phyloP scores from a whole-genome alignment of 2,797 vertebrate genomes.

The Hoplostethus atlanticus region DNA sequence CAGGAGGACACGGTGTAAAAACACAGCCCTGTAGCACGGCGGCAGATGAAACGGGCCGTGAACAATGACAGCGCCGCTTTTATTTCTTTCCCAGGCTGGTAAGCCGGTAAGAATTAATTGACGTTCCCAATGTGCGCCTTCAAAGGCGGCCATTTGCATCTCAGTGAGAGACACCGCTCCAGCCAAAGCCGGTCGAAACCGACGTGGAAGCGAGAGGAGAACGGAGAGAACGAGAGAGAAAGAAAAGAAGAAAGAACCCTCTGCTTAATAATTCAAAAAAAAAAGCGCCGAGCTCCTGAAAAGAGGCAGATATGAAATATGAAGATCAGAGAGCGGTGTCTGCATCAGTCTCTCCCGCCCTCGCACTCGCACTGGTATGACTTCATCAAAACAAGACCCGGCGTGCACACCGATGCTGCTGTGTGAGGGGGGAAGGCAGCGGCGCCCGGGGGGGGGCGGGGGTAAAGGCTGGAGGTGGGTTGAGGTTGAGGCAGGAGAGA shows the following conservation, averaged over 20 bases:
- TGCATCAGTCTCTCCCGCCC: conserved; percentile 69
- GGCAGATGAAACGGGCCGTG: conserved; percentile 63
- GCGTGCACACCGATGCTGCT: conserved; percentile 59
- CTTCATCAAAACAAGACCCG: conserved; percentile 79
- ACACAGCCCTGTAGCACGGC: conserved; percentile 63
- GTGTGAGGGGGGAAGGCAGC: background rate
- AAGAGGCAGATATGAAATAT: conserved; percentile 84
- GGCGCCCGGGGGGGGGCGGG: conserved; percentile 38
- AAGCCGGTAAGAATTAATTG: conserved; percentile 76
- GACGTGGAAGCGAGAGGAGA: conserved; percentile 61
- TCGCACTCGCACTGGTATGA: conserved; percentile 62
- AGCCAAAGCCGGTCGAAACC: conserved; percentile 60
- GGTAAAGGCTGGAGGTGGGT: conserved; percentile 21
- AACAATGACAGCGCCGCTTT: conserved; percentile 62
- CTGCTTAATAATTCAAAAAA: conserved; percentile 86
- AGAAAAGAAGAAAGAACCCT: conserved; percentile 73
- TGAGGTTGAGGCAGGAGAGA: conserved; percentile 36
- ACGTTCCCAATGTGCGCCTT: conserved; percentile 71
- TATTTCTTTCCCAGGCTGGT: conserved; percentile 24
- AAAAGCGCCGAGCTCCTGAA: conserved; percentile 73
- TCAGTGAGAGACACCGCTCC: conserved; percentile 62
- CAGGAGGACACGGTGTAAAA: conserved; percentile 63
- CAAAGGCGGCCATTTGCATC: conserved; percentile 80
- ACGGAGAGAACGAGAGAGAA: conserved; percentile 31
- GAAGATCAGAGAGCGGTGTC: conserved; percentile 80